Evolutionary conservation across 2,888 invertebrate genomes (phyloP).

Genomic region (Lasioglossum marginatum): DNA sequence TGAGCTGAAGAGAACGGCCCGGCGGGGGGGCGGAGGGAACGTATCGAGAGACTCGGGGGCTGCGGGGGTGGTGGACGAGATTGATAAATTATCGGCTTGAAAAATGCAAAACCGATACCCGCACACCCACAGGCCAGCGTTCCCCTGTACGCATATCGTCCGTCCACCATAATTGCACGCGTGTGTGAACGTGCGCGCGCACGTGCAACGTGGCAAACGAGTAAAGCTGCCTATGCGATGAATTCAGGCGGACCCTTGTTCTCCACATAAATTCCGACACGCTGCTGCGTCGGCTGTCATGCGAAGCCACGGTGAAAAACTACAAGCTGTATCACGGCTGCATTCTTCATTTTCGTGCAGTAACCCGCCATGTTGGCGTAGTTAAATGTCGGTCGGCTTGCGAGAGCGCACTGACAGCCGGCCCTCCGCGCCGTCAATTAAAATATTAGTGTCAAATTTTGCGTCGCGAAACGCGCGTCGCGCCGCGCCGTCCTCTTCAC

Average conservation of each 20-base stretch:
- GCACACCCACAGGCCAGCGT: slow-evolving; percentile 32
- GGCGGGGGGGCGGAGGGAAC: not conserved
- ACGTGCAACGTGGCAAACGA: slow-evolving; percentile 43
- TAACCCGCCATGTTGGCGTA: slow-evolving; percentile 48
- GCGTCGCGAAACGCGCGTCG: not conserved
- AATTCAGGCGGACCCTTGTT: slow-evolving; percentile 77
- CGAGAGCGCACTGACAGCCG: slow-evolving; percentile 3
- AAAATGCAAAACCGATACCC: slow-evolving; percentile 82
- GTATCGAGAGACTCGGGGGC: slow-evolving; percentile 30
- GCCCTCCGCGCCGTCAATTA: slow-evolving; percentile 12
- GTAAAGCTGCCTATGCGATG: slow-evolving; percentile 64
- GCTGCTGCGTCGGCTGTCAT: slow-evolving; percentile 75
- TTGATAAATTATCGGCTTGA: slow-evolving; percentile 83
- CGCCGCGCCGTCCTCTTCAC: not conserved
- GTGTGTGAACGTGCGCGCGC: slow-evolving; percentile 2
- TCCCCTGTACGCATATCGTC: not conserved
- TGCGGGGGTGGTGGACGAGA: slow-evolving; percentile 68
- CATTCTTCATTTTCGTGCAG: slow-evolving; percentile 74
- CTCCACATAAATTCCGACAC: slow-evolving; percentile 77
- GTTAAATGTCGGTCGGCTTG: slow-evolving; percentile 44
- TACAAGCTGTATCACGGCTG: slow-evolving; percentile 63
- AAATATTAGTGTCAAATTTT: slow-evolving; percentile 34
- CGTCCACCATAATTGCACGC: not conserved
- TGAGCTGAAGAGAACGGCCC: not conserved
- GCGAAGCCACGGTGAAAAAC: slow-evolving; percentile 66